These are phyloP conservation scores for Sula dactylatra DNA, from an alignment of 2,113 vertebrate genomes.

Conservation along the genomic window DNA sequence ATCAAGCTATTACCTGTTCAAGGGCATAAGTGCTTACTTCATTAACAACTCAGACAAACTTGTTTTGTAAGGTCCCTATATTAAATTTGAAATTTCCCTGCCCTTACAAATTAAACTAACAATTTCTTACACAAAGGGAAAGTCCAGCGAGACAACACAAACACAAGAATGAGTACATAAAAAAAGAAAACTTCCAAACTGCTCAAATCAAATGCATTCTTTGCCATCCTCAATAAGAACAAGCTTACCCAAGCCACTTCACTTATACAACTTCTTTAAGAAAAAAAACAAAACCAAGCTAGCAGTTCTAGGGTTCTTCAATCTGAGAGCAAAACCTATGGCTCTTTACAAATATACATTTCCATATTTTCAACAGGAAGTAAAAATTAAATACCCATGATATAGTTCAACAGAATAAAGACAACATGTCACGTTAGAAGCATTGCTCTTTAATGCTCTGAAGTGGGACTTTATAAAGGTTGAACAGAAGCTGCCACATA, in stretches of 20 bases:
- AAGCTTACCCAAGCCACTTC: background rate
- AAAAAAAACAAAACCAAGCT: background rate
- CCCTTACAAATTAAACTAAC: slow-evolving; percentile 38
- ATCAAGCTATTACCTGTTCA: slow-evolving; percentile 61
- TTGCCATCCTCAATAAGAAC: background rate
- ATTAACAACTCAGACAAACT: slow-evolving; percentile 53
- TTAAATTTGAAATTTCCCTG: slow-evolving; percentile 51
- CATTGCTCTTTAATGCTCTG: background rate
- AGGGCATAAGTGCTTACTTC: slow-evolving; percentile 37
- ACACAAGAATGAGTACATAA: background rate
- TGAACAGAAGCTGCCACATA: background rate
- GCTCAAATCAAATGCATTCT: background rate
- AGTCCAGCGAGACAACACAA: background rate
- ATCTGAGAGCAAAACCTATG: background rate
- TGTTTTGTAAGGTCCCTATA: slow-evolving; percentile 51
- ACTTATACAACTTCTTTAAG: background rate
- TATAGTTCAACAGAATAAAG: background rate
- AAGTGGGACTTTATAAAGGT: background rate
- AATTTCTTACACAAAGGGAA: slow-evolving; percentile 20
- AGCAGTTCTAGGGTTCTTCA: background rate
- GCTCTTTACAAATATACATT: background rate
- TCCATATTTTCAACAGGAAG: background rate
- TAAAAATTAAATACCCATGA: background rate
- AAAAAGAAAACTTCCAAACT: background rate
- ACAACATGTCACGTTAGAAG: background rate